Percentiles rank a stretch among this genome's conserved stretches.
Conservation (phyloP, 1,140 invertebrate species). For the Panulirus ornatus region DNA sequence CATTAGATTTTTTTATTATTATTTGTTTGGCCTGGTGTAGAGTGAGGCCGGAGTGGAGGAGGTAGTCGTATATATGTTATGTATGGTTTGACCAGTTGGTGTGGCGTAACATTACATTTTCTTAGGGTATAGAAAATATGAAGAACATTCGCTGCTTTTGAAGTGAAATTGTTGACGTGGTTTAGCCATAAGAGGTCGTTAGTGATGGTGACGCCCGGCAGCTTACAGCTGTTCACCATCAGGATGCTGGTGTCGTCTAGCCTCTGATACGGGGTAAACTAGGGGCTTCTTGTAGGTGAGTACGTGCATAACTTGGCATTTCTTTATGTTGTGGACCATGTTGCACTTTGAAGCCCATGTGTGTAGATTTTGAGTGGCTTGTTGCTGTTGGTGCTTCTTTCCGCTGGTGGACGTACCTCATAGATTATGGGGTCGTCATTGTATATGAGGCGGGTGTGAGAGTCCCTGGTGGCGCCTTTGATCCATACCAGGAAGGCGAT, state of each 20-base stretch:
- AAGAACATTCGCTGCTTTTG: background rate
- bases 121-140: slow-evolving; percentile 1
- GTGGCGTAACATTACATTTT: background rate
- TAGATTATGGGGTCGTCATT: background rate
- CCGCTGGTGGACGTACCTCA: background rate
- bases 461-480: background rate
- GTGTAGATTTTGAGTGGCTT: background rate
- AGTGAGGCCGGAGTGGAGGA: background rate
- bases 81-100: background rate
- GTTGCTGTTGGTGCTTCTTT: background rate
- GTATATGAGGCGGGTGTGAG: background rate
- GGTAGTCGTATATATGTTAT: background rate
- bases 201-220: background rate
- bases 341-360: background rate
- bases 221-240: background rate
- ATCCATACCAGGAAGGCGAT: too few relatives aligned
- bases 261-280: background rate
- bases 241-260: background rate
- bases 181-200: background rate
- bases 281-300: too few relatives aligned
- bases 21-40: background rate
- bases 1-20: background rate
- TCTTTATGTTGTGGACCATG: background rate
- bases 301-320: background rate
- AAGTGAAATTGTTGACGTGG: background rate